Percentiles rank a stretch among this genome's conserved stretches.
phyloP scores from a whole-genome alignment of 2,113 vertebrate genomes.

The Pangasianodon gigas region DNA sequence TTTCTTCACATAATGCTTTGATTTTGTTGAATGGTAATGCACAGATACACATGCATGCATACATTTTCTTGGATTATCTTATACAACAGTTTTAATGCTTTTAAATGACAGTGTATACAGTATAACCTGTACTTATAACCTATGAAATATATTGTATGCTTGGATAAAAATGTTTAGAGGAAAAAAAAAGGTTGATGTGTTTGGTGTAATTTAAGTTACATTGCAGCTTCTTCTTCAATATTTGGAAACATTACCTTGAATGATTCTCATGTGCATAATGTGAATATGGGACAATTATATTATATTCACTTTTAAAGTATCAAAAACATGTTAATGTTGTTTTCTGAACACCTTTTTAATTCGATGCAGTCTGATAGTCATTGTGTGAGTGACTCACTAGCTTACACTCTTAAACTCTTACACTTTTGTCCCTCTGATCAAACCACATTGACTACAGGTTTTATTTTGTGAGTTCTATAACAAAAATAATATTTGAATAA shows the following conservation, averaged over 20 bases:
- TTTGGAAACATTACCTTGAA: neutral
- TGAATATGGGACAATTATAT: neutral
- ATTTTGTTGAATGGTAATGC: neutral
- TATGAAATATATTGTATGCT: neutral
- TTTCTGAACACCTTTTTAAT: neutral
- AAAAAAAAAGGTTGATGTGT: neutral
- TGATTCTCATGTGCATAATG: neutral
- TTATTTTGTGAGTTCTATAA: neutral
- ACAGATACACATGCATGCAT: neutral
- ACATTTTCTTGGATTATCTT: neutral
- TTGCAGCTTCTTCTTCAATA: neutral
- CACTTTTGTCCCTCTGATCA: neutral
- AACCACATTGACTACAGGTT: neutral
- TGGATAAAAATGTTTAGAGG: neutral
- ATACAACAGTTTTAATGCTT: neutral
- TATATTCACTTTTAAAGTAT: neutral
- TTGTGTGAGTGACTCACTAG: neutral
- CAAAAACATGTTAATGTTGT: neutral
- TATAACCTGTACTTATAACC: neutral
- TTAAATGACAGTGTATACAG: neutral
- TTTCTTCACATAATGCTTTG: neutral
- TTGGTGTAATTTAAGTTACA: neutral
- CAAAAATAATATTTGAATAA: slow-evolving; percentile 45
- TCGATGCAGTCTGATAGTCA: neutral
- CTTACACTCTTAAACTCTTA: neutral